Percentiles rank a stretch among this genome's conserved stretches.
Conservation (phyloP, 2,888 invertebrate species). For the Ommatoiulus sabulosus region DNA sequence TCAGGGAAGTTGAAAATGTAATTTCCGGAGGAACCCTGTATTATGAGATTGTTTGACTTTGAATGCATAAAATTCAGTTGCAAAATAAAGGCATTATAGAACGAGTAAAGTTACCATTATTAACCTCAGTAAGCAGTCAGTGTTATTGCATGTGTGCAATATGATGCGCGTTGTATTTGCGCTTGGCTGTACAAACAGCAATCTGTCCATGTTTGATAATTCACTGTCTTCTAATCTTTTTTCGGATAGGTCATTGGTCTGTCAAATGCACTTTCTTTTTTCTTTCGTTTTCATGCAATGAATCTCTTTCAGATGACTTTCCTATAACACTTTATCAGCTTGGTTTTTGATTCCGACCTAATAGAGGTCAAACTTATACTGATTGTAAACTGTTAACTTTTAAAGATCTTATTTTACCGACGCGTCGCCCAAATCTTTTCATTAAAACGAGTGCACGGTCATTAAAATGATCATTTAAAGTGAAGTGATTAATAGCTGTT, state of each 20-base stretch:
- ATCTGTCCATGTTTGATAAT: background rate
- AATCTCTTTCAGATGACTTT: constrained; percentile 15
- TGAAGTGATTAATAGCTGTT: background rate
- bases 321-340: background rate
- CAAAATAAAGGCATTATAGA: background rate
- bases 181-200: background rate
- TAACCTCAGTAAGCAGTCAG: background rate
- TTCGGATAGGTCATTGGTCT: constrained; percentile 42
- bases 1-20: background rate
- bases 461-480: background rate
- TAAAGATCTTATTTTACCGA: background rate
- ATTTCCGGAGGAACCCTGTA: too few species aligned
- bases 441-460: background rate
- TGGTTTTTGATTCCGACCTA: background rate
- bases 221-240: constrained; percentile 3
- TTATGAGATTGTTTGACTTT: too few species aligned
- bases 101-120: background rate
- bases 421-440: constrained; percentile 19
- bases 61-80: background rate
- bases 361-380: constrained; percentile 4
- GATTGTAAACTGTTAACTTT: constrained; percentile 25
- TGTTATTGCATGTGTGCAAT: background rate
- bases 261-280: constrained; percentile 19
- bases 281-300: background rate
- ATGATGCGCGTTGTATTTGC: background rate